phyloP scores from a whole-genome alignment of 2,888 invertebrate genomes.

The Uloborus plumipes region DNA sequence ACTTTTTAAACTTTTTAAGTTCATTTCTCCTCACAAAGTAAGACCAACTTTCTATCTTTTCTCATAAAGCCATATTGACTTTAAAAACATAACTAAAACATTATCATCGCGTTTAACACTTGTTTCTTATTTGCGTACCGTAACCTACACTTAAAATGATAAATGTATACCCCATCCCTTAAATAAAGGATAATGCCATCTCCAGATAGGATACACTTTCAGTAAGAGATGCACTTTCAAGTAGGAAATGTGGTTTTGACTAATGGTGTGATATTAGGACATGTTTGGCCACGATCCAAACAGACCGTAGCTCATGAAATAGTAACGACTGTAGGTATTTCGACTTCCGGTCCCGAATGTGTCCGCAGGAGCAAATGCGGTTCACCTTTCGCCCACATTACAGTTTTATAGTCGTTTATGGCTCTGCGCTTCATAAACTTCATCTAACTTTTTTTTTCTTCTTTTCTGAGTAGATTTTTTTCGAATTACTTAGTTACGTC shows the following conservation, averaged over 20 bases:
- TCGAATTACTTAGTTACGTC: too few relatives aligned
- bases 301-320: slow-evolving; percentile 40
- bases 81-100: too few relatives aligned
- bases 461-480: too few relatives aligned
- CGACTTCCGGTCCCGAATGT: slow-evolving; percentile 39
- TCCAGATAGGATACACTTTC: slow-evolving; percentile 6
- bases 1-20: too few relatives aligned
- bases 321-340: slow-evolving; percentile 33
- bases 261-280: slow-evolving; percentile 22
- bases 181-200: too few relatives aligned
- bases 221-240: slow-evolving; percentile 38
- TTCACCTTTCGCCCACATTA: slow-evolving; percentile 10
- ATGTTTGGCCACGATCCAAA: slow-evolving; percentile 8
- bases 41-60: too few relatives aligned
- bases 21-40: too few relatives aligned
- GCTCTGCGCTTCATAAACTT: slow-evolving; percentile 24
- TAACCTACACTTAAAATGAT: too few relatives aligned
- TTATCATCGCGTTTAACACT: too few relatives aligned
- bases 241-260: slow-evolving; percentile 41
- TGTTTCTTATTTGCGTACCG: too few relatives aligned
- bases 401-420: slow-evolving; percentile 11
- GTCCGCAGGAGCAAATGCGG: slow-evolving; percentile 24
- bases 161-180: too few relatives aligned
- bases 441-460: slow-evolving; percentile 8
- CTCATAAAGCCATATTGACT: too few relatives aligned